Evolutionary conservation across 2,888 invertebrate genomes (phyloP).

Genomic region (Brachyptera risi): DNA sequence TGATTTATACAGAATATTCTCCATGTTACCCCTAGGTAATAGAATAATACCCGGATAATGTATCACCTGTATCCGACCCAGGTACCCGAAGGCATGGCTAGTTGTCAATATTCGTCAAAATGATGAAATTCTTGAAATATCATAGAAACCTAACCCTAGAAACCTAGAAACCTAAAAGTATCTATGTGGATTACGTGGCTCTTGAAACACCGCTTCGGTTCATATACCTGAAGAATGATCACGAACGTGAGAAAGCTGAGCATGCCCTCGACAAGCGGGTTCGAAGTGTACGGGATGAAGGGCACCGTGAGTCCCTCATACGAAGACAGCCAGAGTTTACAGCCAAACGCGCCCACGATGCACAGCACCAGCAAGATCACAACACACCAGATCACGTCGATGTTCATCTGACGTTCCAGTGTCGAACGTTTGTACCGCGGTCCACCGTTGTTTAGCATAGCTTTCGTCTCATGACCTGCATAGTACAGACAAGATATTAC

Average conservation of each 20-base stretch:
- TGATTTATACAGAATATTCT: no score
- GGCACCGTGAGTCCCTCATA: constrained; percentile 55
- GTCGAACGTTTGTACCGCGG: constrained; percentile 90
- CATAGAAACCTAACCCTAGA: no score
- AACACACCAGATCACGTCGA: constrained; percentile 95
- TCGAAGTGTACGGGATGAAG: constrained; percentile 60
- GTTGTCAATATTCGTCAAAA: no score
- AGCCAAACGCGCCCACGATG: constrained; percentile 85
- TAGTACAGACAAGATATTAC: no score
- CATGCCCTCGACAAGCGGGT: constrained; percentile 70
- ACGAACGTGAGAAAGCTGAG: constrained; percentile 93
- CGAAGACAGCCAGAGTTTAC: constrained; percentile 76
- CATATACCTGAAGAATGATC: constrained; percentile 89
- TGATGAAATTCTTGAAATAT: no score
- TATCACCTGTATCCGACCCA: no score
- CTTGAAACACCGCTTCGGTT: no score
- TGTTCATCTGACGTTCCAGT: constrained; percentile 90
- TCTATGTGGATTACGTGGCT: no score
- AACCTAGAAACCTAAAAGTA: no score
- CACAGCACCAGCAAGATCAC: constrained; percentile 85
- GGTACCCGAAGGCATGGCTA: no score
- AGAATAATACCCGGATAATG: no score
- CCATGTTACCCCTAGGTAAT: no score
- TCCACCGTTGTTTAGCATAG: constrained; percentile 95
- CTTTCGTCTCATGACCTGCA: constrained; percentile 91